Base-by-base conservation (phyloP, 2,113 vertebrate genomes). In the Spilogale gracilis region DNA sequence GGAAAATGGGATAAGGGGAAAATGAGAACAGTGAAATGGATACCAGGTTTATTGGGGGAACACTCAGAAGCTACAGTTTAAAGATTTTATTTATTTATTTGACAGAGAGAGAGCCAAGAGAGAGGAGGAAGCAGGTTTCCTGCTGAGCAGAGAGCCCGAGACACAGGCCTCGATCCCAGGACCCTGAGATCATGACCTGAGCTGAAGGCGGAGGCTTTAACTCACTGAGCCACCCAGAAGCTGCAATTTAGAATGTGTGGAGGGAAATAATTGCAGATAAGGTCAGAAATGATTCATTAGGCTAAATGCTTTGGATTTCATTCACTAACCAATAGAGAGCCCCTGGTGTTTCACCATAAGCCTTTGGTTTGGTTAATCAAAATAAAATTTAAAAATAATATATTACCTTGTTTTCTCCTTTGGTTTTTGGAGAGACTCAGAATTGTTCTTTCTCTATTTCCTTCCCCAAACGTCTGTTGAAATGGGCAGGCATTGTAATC, bases 401-500 rank as follows among this genome's bases (percentile, higher is more conserved):
- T 85, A 94, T 98, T 98, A 87, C 91, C 65, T 50, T 73, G 45
- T 71, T 58, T 52, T 18, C 45, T 83, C 82, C 50, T 96, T 95
- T 79, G 67, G 65, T 67, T 96, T 96, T 95, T 96, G 89, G 94
- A 96, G 52, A 93, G 83, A 93, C 79, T 97, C 58, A 84, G 83
- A 96, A 92, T 97, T 97, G n/a, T 96, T 95, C 65, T 84, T 83
- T 63, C 92, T 91, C 79, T 86, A n/a, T 98, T 97, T 97, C 89
- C 94, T 90, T 89, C 94, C 94, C 23, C 0, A 13, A 96, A 97
- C 96, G 87, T 97, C 97, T 98, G 90, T 96, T n/a, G 32, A 96
- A 97, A 95, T 93, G 98, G 96, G 91, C 93, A 96, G 93, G 96
- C 97, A 86, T 95, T 98, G 97, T 98, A 98, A 98, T 98, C 98